Percentiles rank a stretch among this genome's conserved stretches.
Evolutionary conservation across 1,140 invertebrate genomes (phyloP).

Genomic region (Antheraea pernyi): DNA sequence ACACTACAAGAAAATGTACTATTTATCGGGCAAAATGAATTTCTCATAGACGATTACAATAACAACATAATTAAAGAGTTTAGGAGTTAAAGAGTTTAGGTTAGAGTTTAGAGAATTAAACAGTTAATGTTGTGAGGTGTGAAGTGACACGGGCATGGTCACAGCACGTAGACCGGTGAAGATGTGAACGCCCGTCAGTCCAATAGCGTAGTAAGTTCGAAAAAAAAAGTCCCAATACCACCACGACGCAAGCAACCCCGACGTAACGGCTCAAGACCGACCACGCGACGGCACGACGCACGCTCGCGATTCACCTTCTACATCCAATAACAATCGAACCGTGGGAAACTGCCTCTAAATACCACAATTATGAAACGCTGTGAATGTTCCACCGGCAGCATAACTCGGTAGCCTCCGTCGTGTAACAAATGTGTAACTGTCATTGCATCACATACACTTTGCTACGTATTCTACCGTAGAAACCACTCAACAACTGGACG

Average conservation of each 20-base stretch:
- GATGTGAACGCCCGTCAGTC: too few species aligned
- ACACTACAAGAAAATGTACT: too few species aligned
- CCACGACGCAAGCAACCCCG: not conserved
- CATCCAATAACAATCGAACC: conserved; percentile 66
- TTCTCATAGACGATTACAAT: too few species aligned
- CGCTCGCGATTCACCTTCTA: conserved; percentile 37
- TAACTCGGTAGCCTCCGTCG: conserved; percentile 5
- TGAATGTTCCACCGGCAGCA: conserved; percentile 40
- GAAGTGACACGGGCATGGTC: too few species aligned
- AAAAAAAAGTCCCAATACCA: not conserved
- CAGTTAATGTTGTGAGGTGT: too few species aligned
- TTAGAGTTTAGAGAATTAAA: too few species aligned
- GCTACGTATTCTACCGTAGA: not conserved
- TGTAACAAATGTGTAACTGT: conserved; percentile 46
- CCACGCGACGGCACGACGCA: conserved; percentile 48
- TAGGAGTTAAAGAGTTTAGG: too few species aligned
- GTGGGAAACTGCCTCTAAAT: conserved; percentile 60
- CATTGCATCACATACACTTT: conserved; percentile 32
- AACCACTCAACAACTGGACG: not conserved
- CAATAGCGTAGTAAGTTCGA: too few species aligned
- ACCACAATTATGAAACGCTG: conserved; percentile 55
- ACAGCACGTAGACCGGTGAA: too few species aligned
- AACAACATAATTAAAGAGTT: too few species aligned
- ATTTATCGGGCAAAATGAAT: too few species aligned
- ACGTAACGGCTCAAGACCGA: conserved; percentile 23